These are phyloP conservation scores for Manis pentadactyla DNA, from an alignment of 2,797 vertebrate species.

Conservation along the genomic window DNA sequence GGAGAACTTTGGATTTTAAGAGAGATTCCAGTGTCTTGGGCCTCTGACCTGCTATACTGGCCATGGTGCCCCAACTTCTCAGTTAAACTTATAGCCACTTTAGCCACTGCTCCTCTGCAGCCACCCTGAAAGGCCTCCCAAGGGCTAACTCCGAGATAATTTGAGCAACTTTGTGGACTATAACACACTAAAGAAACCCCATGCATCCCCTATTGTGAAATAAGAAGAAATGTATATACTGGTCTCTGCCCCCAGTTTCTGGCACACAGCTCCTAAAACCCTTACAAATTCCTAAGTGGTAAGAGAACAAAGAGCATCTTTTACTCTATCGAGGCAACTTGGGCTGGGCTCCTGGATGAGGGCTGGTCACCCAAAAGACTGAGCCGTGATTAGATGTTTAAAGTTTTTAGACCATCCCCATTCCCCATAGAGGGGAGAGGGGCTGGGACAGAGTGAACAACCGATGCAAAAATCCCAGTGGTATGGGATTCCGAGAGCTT, in stretches of 20 bases:
- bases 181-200: neutral
- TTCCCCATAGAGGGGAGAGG: neutral
- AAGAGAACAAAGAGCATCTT: neutral
- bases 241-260: neutral
- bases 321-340: neutral
- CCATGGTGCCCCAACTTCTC: neutral
- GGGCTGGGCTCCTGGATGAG: neutral
- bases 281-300: neutral
- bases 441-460: neutral
- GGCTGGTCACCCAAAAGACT: neutral
- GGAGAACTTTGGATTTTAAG: neutral
- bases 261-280: neutral
- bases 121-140: neutral
- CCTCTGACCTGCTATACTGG: neutral
- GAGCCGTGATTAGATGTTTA: neutral
- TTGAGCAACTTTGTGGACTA: neutral
- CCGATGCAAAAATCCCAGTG: neutral
- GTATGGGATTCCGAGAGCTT: neutral
- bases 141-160: neutral
- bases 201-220: neutral
- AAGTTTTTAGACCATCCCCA: neutral
- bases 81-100: neutral
- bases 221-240: neutral
- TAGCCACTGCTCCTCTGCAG: neutral
- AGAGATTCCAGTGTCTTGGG: neutral